phyloP scores from a whole-genome alignment of 2,113 vertebrate genomes.

The Sturnira hondurensis region DNA sequence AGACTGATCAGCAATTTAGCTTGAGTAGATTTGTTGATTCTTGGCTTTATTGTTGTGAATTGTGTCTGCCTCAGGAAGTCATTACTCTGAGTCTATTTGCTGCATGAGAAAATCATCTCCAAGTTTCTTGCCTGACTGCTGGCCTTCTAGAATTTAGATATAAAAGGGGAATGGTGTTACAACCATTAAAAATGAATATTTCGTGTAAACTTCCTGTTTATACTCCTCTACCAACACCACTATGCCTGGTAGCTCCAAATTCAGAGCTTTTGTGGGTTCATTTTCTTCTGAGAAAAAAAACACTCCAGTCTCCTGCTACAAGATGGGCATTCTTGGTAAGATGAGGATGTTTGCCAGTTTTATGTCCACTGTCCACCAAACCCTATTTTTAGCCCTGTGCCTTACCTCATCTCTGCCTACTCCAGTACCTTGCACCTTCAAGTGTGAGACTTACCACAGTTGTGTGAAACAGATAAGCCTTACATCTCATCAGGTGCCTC shows the following conservation, averaged over 20 bases:
- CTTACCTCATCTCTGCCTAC: not conserved
- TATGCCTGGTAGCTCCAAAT: not conserved
- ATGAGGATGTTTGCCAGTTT: slow-evolving; percentile 6
- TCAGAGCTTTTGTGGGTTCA: not conserved
- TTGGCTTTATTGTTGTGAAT: not conserved
- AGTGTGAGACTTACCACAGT: not conserved
- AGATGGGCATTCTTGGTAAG: not conserved
- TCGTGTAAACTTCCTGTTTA: not conserved
- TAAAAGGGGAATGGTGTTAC: not conserved
- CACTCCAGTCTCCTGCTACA: not conserved
- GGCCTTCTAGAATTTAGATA: not conserved
- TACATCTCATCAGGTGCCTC: not conserved
- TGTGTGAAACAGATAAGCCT: not conserved
- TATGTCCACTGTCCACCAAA: not conserved
- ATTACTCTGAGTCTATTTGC: not conserved
- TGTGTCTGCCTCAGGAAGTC: not conserved
- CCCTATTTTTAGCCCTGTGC: not conserved
- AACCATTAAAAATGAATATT: not conserved
- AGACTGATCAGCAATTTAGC: not conserved
- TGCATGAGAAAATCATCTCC: not conserved
- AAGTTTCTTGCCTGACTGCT: not conserved
- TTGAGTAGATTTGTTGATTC: not conserved
- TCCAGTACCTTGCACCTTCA: not conserved
- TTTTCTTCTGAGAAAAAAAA: not conserved
- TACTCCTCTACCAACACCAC: not conserved